Base-by-base conservation (phyloP, 2,888 invertebrate species). In the Clunio marinus region DNA sequence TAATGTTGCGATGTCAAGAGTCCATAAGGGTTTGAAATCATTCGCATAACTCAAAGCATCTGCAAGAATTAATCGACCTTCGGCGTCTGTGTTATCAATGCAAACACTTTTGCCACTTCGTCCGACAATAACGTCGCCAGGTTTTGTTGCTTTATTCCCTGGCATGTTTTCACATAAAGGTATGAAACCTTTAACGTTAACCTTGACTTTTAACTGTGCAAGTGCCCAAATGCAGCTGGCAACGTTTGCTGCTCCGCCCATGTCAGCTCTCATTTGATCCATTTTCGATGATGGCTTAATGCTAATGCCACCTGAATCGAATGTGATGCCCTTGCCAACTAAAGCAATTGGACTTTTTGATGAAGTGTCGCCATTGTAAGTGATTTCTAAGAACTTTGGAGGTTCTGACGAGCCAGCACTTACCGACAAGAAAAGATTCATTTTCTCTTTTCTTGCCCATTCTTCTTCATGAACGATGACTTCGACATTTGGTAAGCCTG, bases 171-270 rank as follows among this genome's bases (percentile, higher is more conserved):
- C 93, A 75, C 88, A 87, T 7, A 93, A 79, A 0, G 92, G 91
- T 69, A 90, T 83, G 66, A 91, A 83, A 1, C 74, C 91, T 75
- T 85, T 77, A 46, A 93, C 82, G 75, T 91, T 89, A 46, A 91
- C 76, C 1, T 89, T 89, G 13, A 90, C 77, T 70, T 86, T 83
- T 0, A 91, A 81, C 17, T 83, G 80, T 1, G 90, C 87, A 0
- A 88, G 86, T 0, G 90, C 86, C 66, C 86, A 81, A 60, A 88
- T 83, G 1, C 88, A 82, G 0, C 87, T 88, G 2, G 88, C 81
- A 1, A 89, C 88, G 73, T 87, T 86, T 0, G 92, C 92, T 0
- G 91, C 92, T 1, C 92, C 92, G 0, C 89, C 89, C 91, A 93
- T 91, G 74, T 93, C 92, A 1, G 87, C 91, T 70, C 88, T 81